Percentiles rank a stretch among this genome's conserved stretches.
These are phyloP conservation scores for Hipparchia semele DNA, from an alignment of 2,888 invertebrate genomes.

Conservation along the genomic window DNA sequence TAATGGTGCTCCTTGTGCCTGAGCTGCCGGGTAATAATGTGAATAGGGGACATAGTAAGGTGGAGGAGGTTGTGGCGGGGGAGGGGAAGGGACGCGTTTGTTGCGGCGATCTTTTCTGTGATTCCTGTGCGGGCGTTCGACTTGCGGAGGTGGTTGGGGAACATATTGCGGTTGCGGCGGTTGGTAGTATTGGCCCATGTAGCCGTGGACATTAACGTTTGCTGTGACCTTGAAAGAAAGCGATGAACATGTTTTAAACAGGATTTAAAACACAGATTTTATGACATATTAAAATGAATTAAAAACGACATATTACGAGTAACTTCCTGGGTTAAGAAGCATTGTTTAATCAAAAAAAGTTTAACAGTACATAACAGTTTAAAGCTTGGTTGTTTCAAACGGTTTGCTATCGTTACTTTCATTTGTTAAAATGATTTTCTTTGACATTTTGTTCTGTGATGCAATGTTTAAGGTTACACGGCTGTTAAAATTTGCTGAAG, in stretches of 20 bases:
- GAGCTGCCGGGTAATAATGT: conserved; percentile 77
- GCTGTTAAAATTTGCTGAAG: too few species aligned
- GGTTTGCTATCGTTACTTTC: too few species aligned
- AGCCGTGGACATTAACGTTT: conserved; percentile 86
- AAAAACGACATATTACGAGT: too few species aligned
- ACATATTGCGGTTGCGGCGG: conserved; percentile 71
- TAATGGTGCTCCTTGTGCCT: conserved; percentile 80
- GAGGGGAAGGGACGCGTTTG: conserved; percentile 70
- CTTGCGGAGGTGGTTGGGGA: conserved; percentile 60
- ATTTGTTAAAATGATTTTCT: too few species aligned
- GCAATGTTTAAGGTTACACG: too few species aligned
- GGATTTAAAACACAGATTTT: too few species aligned
- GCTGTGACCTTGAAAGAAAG: conserved; percentile 74
- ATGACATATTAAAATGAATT: neutral
- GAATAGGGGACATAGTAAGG: conserved; percentile 75
- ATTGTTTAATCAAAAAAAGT: too few species aligned
- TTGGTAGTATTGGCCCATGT: conserved; percentile 83
- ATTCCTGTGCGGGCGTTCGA: conserved; percentile 63
- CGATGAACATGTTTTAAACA: neutral
- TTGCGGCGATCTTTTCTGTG: conserved; percentile 67
- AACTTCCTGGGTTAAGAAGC: too few species aligned
- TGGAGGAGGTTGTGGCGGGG: conserved; percentile 59
- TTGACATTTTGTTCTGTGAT: too few species aligned
- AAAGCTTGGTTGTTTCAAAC: too few species aligned
- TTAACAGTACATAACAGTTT: too few species aligned